Evolutionary conservation across 2,888 invertebrate genomes (phyloP).

Genomic region (Rotaria sp.): DNA sequence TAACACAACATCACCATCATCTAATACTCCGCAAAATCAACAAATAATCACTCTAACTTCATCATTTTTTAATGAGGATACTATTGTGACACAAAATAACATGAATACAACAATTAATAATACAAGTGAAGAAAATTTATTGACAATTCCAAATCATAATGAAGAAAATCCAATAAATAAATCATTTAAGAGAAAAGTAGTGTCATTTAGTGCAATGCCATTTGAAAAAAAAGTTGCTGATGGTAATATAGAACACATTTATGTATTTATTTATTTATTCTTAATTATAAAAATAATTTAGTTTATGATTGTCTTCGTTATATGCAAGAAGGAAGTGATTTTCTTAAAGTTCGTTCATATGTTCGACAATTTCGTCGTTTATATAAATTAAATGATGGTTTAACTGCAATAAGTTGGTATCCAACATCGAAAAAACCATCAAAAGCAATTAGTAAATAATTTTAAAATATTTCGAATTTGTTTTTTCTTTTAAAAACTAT

Average conservation of each 20-base stretch:
- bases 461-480: not conserved
- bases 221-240: slow-evolving; percentile 23
- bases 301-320: slow-evolving; percentile 60
- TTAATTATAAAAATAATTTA: slow-evolving; percentile 45
- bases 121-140: not conserved
- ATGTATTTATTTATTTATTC: too few species aligned
- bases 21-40: not conserved
- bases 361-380: slow-evolving; percentile 61
- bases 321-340: slow-evolving; percentile 61
- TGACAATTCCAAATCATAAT: not conserved
- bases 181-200: not conserved
- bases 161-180: slow-evolving; percentile 5
- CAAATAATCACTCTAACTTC: not conserved
- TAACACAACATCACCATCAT: not conserved
- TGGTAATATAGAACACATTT: not conserved
- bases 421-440: slow-evolving; percentile 62
- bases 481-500: not conserved
- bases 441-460: slow-evolving; percentile 58
- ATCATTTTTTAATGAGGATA: not conserved
- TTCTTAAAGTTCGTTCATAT: slow-evolving; percentile 60
- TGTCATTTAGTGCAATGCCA: slow-evolving; percentile 24
- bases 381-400: slow-evolving; percentile 59
- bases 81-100: not conserved
- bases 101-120: not conserved
- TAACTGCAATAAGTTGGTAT: slow-evolving; percentile 60